phyloP scores from a whole-genome alignment of 1,140 invertebrate species.

The Ceratina japonica region DNA sequence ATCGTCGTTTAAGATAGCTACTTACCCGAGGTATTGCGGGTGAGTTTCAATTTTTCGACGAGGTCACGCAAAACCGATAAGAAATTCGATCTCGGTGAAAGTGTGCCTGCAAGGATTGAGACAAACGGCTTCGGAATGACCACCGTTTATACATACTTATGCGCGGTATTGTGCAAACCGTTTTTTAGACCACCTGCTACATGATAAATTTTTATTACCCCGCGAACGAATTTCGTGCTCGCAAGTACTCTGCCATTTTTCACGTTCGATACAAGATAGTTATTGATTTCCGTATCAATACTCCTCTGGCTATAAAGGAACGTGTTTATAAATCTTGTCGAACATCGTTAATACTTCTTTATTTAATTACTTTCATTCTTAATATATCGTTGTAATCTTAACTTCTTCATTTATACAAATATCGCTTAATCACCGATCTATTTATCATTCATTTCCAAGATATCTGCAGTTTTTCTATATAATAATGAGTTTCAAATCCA shows the following conservation, averaged over 20 bases:
- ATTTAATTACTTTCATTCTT: too few species aligned
- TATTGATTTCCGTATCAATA: neutral
- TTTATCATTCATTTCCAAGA: too few species aligned
- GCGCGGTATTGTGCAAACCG: slow-evolving; percentile 26
- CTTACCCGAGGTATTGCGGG: neutral
- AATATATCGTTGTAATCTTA: too few species aligned
- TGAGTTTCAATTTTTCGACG: slow-evolving; percentile 11
- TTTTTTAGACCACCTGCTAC: slow-evolving; percentile 45
- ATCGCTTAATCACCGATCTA: too few species aligned
- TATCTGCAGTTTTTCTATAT: too few species aligned
- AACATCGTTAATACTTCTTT: too few species aligned
- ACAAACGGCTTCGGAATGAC: slow-evolving; percentile 36
- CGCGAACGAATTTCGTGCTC: neutral
- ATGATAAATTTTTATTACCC: slow-evolving; percentile 42
- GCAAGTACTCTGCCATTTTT: neutral
- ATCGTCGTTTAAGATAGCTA: neutral
- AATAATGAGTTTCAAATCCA: too few species aligned
- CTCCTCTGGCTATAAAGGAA: neutral
- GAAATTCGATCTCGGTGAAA: slow-evolving; percentile 44
- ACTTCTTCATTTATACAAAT: too few species aligned
- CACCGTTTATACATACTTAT: slow-evolving; percentile 12
- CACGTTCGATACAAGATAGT: slow-evolving; percentile 9
- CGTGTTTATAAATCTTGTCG: too few species aligned
- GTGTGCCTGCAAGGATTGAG: slow-evolving; percentile 40
- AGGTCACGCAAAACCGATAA: slow-evolving; percentile 15